phyloP scores from a whole-genome alignment of 2,888 invertebrate species.

The Onthophagus sagittarius region DNA sequence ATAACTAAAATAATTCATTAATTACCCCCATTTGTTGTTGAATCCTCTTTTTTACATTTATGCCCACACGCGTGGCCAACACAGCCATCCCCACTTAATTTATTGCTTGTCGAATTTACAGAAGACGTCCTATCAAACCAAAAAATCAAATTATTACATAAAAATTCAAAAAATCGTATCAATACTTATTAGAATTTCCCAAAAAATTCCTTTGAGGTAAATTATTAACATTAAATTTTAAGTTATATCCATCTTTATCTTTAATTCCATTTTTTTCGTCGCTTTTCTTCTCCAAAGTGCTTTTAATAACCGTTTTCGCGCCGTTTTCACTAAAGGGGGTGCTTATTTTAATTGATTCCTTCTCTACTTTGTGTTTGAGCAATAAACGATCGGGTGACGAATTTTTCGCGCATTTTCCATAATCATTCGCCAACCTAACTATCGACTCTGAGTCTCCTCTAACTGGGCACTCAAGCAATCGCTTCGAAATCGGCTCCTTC shows the following conservation, averaged over 20 bases:
- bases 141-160: not conserved
- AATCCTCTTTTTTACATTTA: conserved; percentile 29
- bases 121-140: conserved; percentile 8
- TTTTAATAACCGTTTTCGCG: not conserved
- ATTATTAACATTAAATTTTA: conserved; percentile 4
- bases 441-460: conserved; percentile 13
- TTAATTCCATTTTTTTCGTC: conserved; percentile 12
- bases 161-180: conserved; percentile 17
- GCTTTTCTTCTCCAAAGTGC: not conserved
- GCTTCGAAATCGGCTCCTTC: conserved; percentile 19
- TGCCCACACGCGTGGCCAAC: conserved; percentile 28
- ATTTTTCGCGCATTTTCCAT: conserved; percentile 11
- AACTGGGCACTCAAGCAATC: conserved; percentile 19
- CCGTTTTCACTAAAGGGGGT: not conserved
- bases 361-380: conserved; percentile 20
- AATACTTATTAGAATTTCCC: conserved; percentile 17
- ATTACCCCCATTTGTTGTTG: conserved; percentile 16
- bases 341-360: conserved; percentile 33
- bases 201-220: conserved; percentile 18
- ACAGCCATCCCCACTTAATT: conserved; percentile 22
- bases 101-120: conserved; percentile 11
- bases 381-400: conserved; percentile 15
- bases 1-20: conserved; percentile 25
- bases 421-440: conserved; percentile 18
- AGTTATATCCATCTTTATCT: conserved; percentile 14